phyloP scores from a whole-genome alignment of 2,797 vertebrate species.

The Clarias platycephalus region DNA sequence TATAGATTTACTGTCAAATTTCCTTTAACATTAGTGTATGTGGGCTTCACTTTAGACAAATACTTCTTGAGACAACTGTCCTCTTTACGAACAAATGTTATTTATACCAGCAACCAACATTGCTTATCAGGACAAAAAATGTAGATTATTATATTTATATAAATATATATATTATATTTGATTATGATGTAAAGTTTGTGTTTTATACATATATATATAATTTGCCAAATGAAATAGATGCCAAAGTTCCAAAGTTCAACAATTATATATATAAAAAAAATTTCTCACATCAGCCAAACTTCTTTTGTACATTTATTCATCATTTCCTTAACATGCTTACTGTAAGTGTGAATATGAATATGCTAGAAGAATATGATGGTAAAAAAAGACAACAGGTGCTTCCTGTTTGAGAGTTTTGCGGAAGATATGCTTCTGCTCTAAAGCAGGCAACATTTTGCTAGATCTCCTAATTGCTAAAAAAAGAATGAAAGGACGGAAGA shows the following conservation, averaged over 20 bases:
- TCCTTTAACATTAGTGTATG: background rate
- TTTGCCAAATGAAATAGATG: background rate
- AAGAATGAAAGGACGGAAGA: background rate
- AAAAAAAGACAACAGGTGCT: conserved; percentile 21
- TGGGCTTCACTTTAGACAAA: background rate
- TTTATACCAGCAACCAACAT: background rate
- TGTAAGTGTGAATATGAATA: background rate
- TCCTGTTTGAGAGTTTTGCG: conserved; percentile 22
- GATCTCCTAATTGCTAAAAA: background rate
- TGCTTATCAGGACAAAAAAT: background rate
- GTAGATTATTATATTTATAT: too few relatives aligned
- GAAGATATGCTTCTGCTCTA: background rate
- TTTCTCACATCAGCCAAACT: background rate
- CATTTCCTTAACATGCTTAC: background rate
- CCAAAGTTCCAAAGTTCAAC: background rate
- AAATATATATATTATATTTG: too few relatives aligned
- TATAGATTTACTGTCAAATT: background rate
- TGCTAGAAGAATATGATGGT: background rate
- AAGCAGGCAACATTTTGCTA: background rate
- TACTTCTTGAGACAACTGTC: background rate
- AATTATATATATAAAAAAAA: background rate
- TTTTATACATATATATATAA: background rate
- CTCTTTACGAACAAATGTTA: background rate
- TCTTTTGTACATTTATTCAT: background rate
- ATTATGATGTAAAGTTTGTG: too few relatives aligned